Evolutionary conservation across 2,888 invertebrate species (phyloP).

Genomic region (Peribatodes rhomboidaria): DNA sequence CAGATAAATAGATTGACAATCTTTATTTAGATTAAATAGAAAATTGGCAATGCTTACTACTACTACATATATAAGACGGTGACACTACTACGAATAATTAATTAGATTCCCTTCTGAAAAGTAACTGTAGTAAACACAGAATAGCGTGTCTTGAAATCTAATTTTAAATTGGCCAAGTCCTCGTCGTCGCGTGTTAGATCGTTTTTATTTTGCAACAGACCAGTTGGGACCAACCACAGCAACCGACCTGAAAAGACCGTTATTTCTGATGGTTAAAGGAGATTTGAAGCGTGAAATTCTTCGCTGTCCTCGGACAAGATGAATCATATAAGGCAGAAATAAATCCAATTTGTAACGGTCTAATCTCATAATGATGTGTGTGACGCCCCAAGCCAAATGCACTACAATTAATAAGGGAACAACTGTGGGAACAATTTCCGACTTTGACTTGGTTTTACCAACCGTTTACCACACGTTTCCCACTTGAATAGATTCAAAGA

Average conservation of each 20-base stretch:
- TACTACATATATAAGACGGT: too few species aligned
- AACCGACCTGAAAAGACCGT: slow-evolving; percentile 10
- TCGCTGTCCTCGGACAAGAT: slow-evolving; percentile 15
- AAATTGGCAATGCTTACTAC: too few species aligned
- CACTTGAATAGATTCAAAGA: slow-evolving; percentile 17
- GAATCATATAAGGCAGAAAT: slow-evolving; percentile 19
- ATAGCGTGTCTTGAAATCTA: slow-evolving; percentile 15
- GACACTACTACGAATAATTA: too few species aligned
- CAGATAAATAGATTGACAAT: too few species aligned
- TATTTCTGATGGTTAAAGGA: slow-evolving; percentile 2
- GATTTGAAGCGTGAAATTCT: slow-evolving; percentile 26
- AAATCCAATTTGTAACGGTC: slow-evolving; percentile 31
- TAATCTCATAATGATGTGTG: slow-evolving; percentile 31
- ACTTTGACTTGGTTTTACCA: slow-evolving; percentile 6
- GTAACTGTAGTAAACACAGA: slow-evolving; percentile 3
- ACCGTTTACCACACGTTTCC: background rate
- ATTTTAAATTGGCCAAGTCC: slow-evolving; percentile 8
- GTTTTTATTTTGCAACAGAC: slow-evolving; percentile 17
- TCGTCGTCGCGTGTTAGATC: background rate
- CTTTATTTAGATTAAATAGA: too few species aligned
- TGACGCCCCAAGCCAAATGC: slow-evolving; percentile 13
- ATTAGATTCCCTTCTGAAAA: background rate
- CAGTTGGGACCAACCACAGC: background rate
- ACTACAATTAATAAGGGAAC: slow-evolving; percentile 9
- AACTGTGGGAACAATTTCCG: slow-evolving; percentile 13